These are phyloP conservation scores for Atopsyche davidsoni DNA, from an alignment of 1,140 invertebrate genomes.

Conservation along the genomic window DNA sequence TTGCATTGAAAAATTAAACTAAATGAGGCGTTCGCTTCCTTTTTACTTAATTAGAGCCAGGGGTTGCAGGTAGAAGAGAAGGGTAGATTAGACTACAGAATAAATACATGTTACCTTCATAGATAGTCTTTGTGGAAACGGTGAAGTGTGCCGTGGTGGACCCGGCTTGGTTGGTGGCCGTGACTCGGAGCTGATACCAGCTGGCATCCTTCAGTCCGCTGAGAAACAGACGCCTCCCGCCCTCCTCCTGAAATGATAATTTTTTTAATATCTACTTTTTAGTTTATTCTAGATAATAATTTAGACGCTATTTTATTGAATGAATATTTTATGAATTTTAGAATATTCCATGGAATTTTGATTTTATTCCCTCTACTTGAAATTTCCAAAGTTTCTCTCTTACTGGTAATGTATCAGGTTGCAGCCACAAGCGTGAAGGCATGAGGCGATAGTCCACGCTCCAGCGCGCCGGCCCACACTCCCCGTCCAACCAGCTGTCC, in stretches of 20 bases:
- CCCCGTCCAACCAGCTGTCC: constrained; percentile 44
- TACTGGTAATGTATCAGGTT: constrained; percentile 34
- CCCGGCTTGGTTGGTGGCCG: constrained; percentile 77
- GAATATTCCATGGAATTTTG: not conserved
- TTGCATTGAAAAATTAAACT: not conserved
- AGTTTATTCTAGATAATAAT: constrained; percentile 30
- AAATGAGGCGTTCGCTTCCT: not conserved
- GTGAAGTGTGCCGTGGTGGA: constrained; percentile 62
- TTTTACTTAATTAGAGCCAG: not conserved
- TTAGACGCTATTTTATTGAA: constrained; percentile 34
- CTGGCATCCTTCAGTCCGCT: constrained; percentile 66
- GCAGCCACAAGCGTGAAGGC: constrained; percentile 38
- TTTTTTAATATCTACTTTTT: constrained; percentile 33
- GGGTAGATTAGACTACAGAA: not conserved
- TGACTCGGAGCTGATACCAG: constrained; percentile 72
- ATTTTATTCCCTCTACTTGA: no score
- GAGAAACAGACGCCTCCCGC: constrained; percentile 42
- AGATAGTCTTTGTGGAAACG: constrained; percentile 73
- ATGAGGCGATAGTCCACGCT: constrained; percentile 42
- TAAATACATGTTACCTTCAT: constrained; percentile 58
- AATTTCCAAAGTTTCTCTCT: no score
- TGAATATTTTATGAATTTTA: constrained; percentile 11
- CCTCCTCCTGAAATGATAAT: constrained; percentile 45
- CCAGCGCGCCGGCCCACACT: constrained; percentile 41
- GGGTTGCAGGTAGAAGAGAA: not conserved